phyloP scores from a whole-genome alignment of 1,140 invertebrate genomes.

The Bombus pascuorum region DNA sequence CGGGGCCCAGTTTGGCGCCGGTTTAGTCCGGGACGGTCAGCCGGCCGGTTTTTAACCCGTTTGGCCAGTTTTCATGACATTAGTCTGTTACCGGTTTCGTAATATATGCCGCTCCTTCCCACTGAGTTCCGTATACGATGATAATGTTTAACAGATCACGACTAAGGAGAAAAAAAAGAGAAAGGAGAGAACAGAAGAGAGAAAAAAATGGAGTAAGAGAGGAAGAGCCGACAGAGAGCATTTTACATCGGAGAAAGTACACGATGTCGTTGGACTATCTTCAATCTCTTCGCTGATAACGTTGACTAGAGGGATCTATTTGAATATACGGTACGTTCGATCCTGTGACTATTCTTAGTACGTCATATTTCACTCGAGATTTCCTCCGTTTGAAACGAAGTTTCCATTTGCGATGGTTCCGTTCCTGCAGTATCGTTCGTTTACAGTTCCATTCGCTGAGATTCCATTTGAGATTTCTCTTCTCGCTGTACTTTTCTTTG shows the following conservation, averaged over 20 bases:
- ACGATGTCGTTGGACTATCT: constrained; percentile 17
- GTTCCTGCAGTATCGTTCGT: neutral
- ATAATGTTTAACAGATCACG: constrained; percentile 66
- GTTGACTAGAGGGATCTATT: neutral
- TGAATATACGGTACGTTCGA: neutral
- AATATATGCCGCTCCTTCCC: constrained; percentile 65
- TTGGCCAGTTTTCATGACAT: constrained; percentile 68
- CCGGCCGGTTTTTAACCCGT: constrained; percentile 66
- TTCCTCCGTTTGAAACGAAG: neutral
- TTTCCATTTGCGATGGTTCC: neutral
- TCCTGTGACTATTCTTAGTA: neutral
- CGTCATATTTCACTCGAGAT: constrained; percentile 17
- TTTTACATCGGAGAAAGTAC: constrained; percentile 45
- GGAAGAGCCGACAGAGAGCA: constrained; percentile 30
- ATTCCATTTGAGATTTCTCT: constrained; percentile 15
- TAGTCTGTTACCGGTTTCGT: constrained; percentile 68
- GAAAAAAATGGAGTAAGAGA: neutral
- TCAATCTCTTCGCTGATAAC: constrained; percentile 38
- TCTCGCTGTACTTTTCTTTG: neutral
- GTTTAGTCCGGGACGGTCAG: constrained; percentile 60
- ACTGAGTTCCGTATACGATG: constrained; percentile 56
- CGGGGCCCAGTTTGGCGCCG: constrained; percentile 60
- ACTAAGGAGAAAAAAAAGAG: neutral
- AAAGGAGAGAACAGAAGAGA: too few relatives aligned
- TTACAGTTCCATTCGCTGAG: constrained; percentile 1